These are phyloP conservation scores for Phalacrocorax aristotelis DNA, from an alignment of 2,113 vertebrate species.

Conservation along the genomic window DNA sequence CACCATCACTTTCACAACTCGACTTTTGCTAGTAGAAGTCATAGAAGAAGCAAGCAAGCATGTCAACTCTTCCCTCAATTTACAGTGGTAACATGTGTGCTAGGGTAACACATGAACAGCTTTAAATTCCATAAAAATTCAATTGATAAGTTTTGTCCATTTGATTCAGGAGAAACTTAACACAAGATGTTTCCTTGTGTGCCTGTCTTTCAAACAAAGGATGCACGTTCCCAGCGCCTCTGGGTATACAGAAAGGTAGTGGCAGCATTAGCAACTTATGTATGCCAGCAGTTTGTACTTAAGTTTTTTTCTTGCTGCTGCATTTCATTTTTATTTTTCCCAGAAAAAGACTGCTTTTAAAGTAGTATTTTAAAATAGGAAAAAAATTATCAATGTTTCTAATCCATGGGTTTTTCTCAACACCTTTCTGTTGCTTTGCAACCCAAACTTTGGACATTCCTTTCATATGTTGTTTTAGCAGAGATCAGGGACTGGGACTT, in stretches of 20 bases:
- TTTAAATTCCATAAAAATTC: background rate
- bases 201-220: background rate
- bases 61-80: background rate
- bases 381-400: background rate
- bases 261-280: rapidly evolving
- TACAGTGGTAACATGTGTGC: background rate
- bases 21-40: background rate
- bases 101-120: background rate
- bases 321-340: background rate
- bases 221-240: rapidly evolving
- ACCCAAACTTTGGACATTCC: background rate
- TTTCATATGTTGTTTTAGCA: background rate
- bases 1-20: background rate
- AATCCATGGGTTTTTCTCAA: background rate
- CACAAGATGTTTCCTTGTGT: background rate
- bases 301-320: background rate
- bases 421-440: background rate
- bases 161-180: background rate
- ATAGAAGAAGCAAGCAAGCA: background rate
- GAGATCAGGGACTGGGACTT: background rate
- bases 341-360: background rate
- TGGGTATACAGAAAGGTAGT: background rate
- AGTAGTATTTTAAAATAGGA: background rate
- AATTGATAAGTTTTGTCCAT: background rate
- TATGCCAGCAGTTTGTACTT: background rate